A percentile compares a stretch with the other conserved stretches of the same genome.
Conservation (phyloP, 2,888 invertebrate genomes). For the Caenorhabditis macrosperma region DNA sequence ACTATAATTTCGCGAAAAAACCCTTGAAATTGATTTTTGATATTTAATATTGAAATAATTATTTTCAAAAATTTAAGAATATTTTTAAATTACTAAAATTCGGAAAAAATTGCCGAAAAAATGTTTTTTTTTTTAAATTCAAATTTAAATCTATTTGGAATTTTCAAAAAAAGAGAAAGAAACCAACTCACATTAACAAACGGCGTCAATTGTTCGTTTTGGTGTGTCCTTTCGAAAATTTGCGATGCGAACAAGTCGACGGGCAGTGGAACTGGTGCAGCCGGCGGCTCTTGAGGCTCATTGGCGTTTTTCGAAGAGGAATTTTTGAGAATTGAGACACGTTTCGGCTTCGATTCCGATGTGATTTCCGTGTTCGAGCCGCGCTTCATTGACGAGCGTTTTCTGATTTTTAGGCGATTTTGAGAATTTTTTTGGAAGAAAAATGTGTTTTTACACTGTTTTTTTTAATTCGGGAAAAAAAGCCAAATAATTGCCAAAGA, state of each 20-base stretch:
- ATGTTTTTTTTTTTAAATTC: not conserved
- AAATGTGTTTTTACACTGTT: not conserved
- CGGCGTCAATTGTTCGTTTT: conserved; percentile 43
- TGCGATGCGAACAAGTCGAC: conserved; percentile 44
- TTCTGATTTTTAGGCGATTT: conserved; percentile 2
- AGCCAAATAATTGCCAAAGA: not conserved
- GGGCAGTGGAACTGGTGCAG: no score
- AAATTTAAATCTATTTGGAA: not conserved
- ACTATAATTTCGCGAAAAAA: not conserved
- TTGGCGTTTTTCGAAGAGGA: conserved; percentile 6
- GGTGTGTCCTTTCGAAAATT: conserved; percentile 23
- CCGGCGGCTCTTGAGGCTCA: not conserved
- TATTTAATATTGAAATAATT: not conserved
- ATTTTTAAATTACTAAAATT: no score
- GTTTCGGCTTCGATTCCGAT: conserved; percentile 12
- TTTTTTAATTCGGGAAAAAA: not conserved
- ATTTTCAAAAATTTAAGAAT: not conserved
- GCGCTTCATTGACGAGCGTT: conserved; percentile 17
- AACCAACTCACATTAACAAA: conserved; percentile 40
- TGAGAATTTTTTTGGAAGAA: not conserved
- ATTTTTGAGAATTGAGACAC: conserved; percentile 18
- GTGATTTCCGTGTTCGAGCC: not conserved
- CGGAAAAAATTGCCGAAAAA: not conserved
- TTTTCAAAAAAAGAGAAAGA: not conserved
- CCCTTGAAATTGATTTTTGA: not conserved